Conservation (phyloP, 2,888 invertebrate species). For the Pterostichus niger region DNA sequence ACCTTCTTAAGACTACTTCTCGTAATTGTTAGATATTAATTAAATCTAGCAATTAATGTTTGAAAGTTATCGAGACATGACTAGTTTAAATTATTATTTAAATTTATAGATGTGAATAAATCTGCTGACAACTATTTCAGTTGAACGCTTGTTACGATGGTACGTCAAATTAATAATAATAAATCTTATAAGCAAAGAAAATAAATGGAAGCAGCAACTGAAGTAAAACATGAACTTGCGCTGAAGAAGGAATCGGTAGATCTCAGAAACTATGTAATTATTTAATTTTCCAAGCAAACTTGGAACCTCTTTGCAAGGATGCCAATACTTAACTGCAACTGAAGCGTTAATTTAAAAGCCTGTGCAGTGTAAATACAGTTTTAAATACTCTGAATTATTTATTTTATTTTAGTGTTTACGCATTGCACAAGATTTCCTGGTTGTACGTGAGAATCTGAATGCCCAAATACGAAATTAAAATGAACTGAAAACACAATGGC, state of each 20-base stretch:
- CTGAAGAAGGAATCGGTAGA: neutral
- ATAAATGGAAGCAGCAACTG: neutral
- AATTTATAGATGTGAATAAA: too few relatives aligned
- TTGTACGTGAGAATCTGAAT: constrained; percentile 39
- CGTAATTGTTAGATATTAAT: too few relatives aligned
- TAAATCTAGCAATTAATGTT: too few relatives aligned
- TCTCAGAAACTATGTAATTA: constrained; percentile 11
- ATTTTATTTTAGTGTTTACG: constrained; percentile 40
- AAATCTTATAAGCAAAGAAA: neutral
- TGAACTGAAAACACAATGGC: constrained; percentile 51
- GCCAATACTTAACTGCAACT: constrained; percentile 42
- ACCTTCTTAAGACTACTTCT: too few relatives aligned
- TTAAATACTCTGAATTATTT: constrained; percentile 40
- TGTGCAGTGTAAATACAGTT: constrained; percentile 41
- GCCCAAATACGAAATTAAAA: constrained; percentile 43
- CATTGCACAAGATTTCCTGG: constrained; percentile 37
- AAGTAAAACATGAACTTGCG: neutral
- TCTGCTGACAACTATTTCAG: neutral
- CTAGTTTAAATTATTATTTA: too few relatives aligned
- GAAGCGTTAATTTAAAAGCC: constrained; percentile 33
- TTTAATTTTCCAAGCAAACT: constrained; percentile 39
- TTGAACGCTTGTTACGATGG: neutral
- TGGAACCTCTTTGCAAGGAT: constrained; percentile 42
- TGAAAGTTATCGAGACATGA: too few relatives aligned
- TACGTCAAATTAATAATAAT: constrained; percentile 1